A percentile compares a stretch with the other conserved stretches of the same genome.
These are phyloP conservation scores for Triplophysa bombifrons DNA, from an alignment of 2,797 vertebrate genomes.

Conservation along the genomic window DNA sequence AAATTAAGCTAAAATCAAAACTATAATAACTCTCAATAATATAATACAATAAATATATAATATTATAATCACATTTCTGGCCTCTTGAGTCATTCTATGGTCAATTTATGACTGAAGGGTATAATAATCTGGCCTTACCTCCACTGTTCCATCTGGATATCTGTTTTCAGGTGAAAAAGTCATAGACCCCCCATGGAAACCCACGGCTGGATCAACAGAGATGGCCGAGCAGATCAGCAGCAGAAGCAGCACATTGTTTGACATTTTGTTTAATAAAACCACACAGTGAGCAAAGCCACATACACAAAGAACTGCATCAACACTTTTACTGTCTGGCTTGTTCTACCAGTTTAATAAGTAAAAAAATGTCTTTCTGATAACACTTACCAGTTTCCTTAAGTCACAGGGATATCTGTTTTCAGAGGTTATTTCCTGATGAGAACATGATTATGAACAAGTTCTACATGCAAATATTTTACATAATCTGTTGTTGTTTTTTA, in stretches of 20 bases:
- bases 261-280: slow-evolving; percentile 17
- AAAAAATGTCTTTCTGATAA: neutral
- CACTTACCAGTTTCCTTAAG: neutral
- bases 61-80: too few relatives aligned
- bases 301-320: neutral
- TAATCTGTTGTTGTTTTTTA: neutral
- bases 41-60: too few relatives aligned
- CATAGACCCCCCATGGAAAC: slow-evolving; percentile 36
- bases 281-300: neutral
- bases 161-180: slow-evolving; percentile 19
- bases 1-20: too few relatives aligned
- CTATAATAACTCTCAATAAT: too few relatives aligned
- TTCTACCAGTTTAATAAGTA: neutral
- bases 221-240: neutral
- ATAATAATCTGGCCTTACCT: slow-evolving; percentile 6
- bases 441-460: neutral
- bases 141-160: slow-evolving; percentile 34
- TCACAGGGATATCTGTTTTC: neutral
- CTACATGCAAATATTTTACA: neutral
- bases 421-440: neutral
- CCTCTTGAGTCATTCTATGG: too few relatives aligned
- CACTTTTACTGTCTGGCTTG: neutral
- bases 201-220: neutral
- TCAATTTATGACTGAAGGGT: too few relatives aligned
- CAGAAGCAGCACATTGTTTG: neutral